Evolutionary conservation across 2,888 invertebrate species (phyloP).

Genomic region (Smittia sp.): DNA sequence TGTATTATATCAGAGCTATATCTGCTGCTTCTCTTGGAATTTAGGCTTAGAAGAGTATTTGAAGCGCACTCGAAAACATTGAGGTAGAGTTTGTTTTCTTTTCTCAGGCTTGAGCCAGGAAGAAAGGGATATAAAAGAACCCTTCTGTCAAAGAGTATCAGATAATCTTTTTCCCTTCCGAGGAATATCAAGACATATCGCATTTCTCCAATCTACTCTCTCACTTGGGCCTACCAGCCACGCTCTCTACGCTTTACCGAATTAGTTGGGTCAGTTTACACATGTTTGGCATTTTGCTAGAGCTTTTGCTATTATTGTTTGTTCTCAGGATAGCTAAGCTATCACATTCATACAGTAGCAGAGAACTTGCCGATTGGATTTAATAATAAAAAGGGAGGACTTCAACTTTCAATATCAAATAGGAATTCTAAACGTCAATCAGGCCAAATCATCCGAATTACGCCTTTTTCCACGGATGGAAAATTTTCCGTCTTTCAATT

Average conservation of each 20-base stretch:
- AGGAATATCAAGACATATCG: constrained; percentile 25
- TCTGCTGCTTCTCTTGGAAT: not conserved
- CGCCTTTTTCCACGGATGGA: too few species aligned
- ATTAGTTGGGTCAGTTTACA: constrained; percentile 40
- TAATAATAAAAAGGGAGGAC: not conserved
- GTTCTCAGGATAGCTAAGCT: not conserved
- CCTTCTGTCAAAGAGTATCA: constrained; percentile 34
- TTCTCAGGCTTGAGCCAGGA: not conserved
- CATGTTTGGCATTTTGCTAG: constrained; percentile 13
- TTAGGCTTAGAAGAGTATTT: not conserved
- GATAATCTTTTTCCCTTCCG: constrained; percentile 34
- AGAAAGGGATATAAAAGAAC: not conserved
- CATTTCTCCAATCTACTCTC: not conserved
- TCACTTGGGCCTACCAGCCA: not conserved
- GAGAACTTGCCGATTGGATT: not conserved
- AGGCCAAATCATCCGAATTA: too few species aligned
- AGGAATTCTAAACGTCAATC: too few species aligned
- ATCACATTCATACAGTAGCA: constrained; percentile 1
- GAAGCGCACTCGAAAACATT: not conserved
- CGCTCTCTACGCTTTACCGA: not conserved
- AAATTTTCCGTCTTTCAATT: not conserved
- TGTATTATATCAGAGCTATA: constrained; percentile 14
- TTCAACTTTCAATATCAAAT: too few species aligned
- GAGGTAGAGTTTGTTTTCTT: constrained; percentile 10
- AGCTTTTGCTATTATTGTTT: not conserved